phyloP scores from a whole-genome alignment of 2,113 vertebrate genomes.

The Baryphthengus martii region DNA sequence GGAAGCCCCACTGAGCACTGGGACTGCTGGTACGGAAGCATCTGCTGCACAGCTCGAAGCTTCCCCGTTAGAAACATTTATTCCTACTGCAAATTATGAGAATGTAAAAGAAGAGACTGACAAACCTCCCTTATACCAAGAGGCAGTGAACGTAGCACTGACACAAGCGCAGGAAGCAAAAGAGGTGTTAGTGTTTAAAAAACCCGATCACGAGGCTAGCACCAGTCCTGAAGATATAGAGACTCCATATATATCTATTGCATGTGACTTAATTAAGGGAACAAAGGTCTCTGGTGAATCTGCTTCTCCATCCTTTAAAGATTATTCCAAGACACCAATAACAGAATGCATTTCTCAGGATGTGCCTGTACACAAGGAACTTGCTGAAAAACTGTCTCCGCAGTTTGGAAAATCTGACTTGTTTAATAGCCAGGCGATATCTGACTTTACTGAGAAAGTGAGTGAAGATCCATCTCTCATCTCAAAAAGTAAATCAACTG shows the following conservation, averaged over 20 bases:
- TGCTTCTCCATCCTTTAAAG: conserved; percentile 42
- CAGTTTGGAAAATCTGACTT: conserved; percentile 70
- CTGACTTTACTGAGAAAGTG: conserved; percentile 67
- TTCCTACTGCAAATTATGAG: conserved; percentile 72
- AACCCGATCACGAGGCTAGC: conserved; percentile 22
- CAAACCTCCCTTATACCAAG: conserved; percentile 84
- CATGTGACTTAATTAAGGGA: conserved; percentile 92
- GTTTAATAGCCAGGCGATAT: conserved; percentile 68
- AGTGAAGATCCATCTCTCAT: conserved; percentile 44
- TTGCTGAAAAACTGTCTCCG: conserved; percentile 61
- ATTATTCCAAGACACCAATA: conserved; percentile 49
- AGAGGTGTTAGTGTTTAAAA: conserved; percentile 18
- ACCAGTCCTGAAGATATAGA: conserved; percentile 71
- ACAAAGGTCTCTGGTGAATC: conserved; percentile 75
- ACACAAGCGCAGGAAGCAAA: conserved; percentile 40
- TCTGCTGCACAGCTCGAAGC: conserved; percentile 76
- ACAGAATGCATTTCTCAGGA: conserved; percentile 54
- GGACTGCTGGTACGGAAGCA: conserved; percentile 75
- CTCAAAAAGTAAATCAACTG: conserved; percentile 19
- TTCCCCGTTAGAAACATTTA: conserved; percentile 77
- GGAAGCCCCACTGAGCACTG: conserved; percentile 85
- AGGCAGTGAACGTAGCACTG: conserved; percentile 75
- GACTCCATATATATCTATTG: conserved; percentile 81
- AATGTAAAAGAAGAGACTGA: conserved; percentile 76
- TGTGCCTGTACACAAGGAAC: conserved; percentile 51